Base-by-base conservation (phyloP, 2,113 vertebrate genomes). In the Hypanus sabinus region DNA sequence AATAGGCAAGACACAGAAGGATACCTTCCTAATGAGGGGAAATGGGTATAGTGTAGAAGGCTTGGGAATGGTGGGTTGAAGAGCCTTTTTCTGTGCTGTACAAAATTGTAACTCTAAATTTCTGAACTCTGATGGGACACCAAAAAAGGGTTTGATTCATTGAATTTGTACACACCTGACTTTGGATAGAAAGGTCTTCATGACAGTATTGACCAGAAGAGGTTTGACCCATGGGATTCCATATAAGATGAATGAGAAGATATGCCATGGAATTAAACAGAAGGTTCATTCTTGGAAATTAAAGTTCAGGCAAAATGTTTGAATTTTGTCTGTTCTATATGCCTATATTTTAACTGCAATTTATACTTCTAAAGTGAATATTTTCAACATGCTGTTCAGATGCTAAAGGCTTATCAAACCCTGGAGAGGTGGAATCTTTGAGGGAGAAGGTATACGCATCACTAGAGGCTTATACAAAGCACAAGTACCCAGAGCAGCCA, bases 401-500 rank as follows among this genome's bases (percentile, higher is more conserved):
- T 96, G 98, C 98, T 94, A 99, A 99, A 96, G 98, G 98, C 38
- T 96, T 99, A 94, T 99, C 98, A 46, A 99, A 98, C 95, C 97
- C 98, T 30, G 95, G 96, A 0, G 98, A 99, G 95, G 98, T 99
- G 0, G 98, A 99, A 94, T 96, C 96, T 0, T 96, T 99, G 93
- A 95, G 98, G 94, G 98, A 99, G 96, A 99, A 99, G 92, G 98
- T 99, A 60, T 99, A 99, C 0, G 98, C 98, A 70, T 98, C 98
- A 0, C 95, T 99, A 75, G 98, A 99, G 96, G 98, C 98, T n/a
- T 99, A 98, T 95, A 99, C 98, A 0, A 99, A 99, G 96, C 98
- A 99, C 95, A 99, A 99, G 95, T 99, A 99, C 94, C 98, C 98
- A 0, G 98, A 99, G 88, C 98, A 99, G 94, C 98, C 98, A 0